Percentiles rank a stretch among this genome's conserved stretches.
phyloP scores from a whole-genome alignment of 2,888 invertebrate genomes.

The Eupithecia subfuscata region DNA sequence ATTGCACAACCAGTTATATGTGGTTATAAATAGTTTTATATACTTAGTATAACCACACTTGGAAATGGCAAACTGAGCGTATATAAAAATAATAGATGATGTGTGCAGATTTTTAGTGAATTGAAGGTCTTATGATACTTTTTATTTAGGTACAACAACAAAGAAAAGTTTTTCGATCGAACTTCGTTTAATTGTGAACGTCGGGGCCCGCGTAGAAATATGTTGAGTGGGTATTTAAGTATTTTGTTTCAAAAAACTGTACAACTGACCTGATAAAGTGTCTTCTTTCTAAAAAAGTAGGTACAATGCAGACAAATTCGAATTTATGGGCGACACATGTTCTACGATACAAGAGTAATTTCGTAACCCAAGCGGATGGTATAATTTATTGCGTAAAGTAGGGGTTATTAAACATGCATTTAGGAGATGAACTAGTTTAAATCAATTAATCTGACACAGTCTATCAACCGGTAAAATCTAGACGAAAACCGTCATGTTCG shows the following conservation, averaged over 20 bases:
- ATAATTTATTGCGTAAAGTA: constrained; percentile 2
- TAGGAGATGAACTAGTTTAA: constrained; percentile 10
- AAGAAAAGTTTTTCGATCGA: too few relatives aligned
- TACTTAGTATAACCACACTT: neutral
- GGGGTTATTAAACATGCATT: neutral
- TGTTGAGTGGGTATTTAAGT: neutral
- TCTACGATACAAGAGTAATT: neutral
- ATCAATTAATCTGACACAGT: neutral
- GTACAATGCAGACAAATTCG: neutral
- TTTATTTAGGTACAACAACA: too few relatives aligned
- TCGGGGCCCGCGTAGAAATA: neutral
- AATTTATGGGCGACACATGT: neutral
- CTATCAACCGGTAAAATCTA: neutral
- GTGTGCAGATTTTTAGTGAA: neutral
- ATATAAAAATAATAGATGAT: neutral
- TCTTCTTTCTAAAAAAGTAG: neutral
- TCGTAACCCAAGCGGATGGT: neutral
- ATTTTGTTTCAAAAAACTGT: neutral
- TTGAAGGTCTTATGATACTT: too few relatives aligned
- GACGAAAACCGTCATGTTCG: neutral
- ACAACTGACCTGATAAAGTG: neutral
- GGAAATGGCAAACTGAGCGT: neutral
- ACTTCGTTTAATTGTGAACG: neutral
- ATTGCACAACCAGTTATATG: too few relatives aligned
- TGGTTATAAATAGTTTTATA: neutral